phyloP scores from a whole-genome alignment of 1,140 invertebrate species.

The Conus betulinus region DNA sequence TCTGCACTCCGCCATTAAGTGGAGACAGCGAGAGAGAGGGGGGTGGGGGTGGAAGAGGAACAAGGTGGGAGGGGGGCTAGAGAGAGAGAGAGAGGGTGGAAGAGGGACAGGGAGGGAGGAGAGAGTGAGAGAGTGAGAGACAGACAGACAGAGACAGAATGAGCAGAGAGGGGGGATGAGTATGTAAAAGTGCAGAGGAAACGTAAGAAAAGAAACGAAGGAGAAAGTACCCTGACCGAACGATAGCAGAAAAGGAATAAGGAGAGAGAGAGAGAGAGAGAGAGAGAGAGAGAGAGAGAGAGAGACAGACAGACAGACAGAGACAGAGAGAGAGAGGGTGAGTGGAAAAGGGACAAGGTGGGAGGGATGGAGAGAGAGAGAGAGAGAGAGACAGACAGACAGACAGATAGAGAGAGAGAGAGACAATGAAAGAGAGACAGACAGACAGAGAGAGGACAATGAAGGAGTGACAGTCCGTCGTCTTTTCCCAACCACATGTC shows the following conservation, averaged over 20 bases:
- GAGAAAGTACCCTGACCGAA: too few species aligned
- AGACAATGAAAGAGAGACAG: not conserved
- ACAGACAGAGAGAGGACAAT: not conserved
- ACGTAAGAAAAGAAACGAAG: too few species aligned
- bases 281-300: constrained; percentile 1
- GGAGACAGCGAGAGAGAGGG: not conserved
- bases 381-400: not conserved
- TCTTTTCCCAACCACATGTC: too few species aligned
- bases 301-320: not conserved
- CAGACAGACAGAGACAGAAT: not conserved
- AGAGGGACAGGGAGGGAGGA: not conserved
- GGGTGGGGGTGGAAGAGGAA: not conserved
- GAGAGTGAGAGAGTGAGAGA: not conserved
- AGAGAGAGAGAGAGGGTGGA: not conserved
- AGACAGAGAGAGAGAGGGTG: not conserved
- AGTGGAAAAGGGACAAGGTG: not conserved
- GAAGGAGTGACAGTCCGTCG: not conserved
- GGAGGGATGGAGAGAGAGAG: not conserved
- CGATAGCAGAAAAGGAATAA: too few species aligned
- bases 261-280: not conserved
- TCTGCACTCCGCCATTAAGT: too few species aligned
- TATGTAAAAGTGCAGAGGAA: too few species aligned
- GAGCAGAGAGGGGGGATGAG: not conserved
- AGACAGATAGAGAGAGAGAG: not conserved
- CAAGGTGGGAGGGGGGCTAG: not conserved